Base-by-base conservation (phyloP, 2,797 vertebrate species). In the Lagocephalus sceleratus region DNA sequence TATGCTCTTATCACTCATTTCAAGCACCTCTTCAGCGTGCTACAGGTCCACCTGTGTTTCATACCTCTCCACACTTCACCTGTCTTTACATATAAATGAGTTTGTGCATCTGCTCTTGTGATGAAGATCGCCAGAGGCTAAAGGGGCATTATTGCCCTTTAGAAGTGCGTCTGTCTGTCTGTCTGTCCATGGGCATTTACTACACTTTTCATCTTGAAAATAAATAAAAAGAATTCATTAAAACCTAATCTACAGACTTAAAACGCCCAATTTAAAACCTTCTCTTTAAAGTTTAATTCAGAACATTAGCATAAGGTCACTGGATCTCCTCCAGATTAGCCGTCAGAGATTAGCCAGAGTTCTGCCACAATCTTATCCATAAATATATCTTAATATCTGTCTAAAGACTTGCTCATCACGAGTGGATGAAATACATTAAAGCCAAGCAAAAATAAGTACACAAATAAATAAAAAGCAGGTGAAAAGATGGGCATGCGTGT, bases 1-100 rank as follows among this genome's bases (percentile, higher is more conserved):
- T 60, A 59, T 60, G 44, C 44, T 74, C 44, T 61, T 63, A 71
- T 66, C 42, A 12, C 32, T 57, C 25, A 63, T 58, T 63, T 76
- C 59, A 68, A 77, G 55, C 61, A 42, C 72, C 57, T 25, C 25
- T 25, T 25, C 3, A 25, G 3, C 23, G 6, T 47, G 35, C 51
- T 60, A 44, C 52, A 49, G 10, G 5, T 19, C 46, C 48, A 63
- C 71, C 21, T 63, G 25, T 57, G 43, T 62, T 57, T 68, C 59
- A 39, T 20, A 44, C 45, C 47, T 69, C 47, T 58, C 39, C 26
- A 29, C 26, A 51, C 26, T 66, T 68, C 25, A 51, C 47, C 29
- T 64, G 5, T 47, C 19, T 46, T 9, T 35, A 5, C 42, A 32
- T 46, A 39, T 54, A 38, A 38, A 43, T 59, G 23, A 0, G 35